Evolutionary conservation across 2,888 invertebrate genomes (phyloP), one percentile per base, ranked within the genome.

Genomic region (Criorhina ranunculi): DNA sequence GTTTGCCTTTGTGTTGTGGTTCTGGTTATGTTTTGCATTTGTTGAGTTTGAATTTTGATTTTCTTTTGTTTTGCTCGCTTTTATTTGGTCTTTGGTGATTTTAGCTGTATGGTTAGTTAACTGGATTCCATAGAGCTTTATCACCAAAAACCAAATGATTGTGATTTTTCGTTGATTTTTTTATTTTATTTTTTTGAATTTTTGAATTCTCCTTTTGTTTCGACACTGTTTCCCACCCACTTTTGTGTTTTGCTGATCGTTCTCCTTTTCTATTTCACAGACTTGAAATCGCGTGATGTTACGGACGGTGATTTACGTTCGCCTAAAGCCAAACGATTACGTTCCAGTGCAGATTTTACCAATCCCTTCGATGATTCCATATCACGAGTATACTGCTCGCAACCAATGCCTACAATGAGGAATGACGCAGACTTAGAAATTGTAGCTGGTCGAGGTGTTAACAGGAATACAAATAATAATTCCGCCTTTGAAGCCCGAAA

Each of bases 71-170:
- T 78, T 76, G 9, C 60, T 83, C 80, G 70, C 87, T 82, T 90
- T 91, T 92, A 93, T 93, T 92, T 92, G 93, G 89, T 94, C 95
- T 95, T 95, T 95, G 95, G 95, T 95, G 94, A 94, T 94, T 92
- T 94, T 94, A 94, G 95, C 95, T 95, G 94, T 94, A 95, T 95
- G 95, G 90, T 91, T 93, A 78, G 53, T 73, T 82, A 64, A 69
- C 67, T 83, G 78, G 88, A 89, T 90, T 92, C 94, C 95, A 95
- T 95, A 95, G 94, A 94, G 95, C 95, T 95, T 94, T 93, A 94
- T 94, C 94, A 95, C 95, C 95, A 94, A 95, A 94, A 94, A 92
- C 92, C 93, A 92, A 93, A 93, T 92, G 92, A 90, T 90, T 91
- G 90, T 88, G 88, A 89, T 90, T 89, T 88, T 86, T 87, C 86